Percentiles rank a stretch among this genome's conserved stretches.
Conservation (phyloP, 2,888 invertebrate species). For the Leptinotarsa rubiginosa region DNA sequence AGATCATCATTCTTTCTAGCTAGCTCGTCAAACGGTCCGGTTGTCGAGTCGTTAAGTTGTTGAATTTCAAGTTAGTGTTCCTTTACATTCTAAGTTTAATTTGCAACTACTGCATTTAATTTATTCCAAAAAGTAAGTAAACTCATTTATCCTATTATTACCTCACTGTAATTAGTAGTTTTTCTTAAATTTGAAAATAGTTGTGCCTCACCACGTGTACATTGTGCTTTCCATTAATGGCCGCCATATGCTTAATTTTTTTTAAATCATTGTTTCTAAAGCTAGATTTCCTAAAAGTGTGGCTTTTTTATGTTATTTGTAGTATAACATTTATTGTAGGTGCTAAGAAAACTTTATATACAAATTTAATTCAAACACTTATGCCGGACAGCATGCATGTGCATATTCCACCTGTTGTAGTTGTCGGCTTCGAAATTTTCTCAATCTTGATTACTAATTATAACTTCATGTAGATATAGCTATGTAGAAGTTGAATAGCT, state of each 20-base stretch:
- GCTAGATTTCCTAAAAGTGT: neutral
- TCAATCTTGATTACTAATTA: too few species aligned
- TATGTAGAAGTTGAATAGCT: too few species aligned
- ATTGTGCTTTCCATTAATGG: constrained; percentile 57
- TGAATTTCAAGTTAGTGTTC: constrained; percentile 55
- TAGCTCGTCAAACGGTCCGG: constrained; percentile 63
- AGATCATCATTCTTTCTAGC: constrained; percentile 64
- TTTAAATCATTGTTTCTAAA: neutral
- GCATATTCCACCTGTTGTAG: constrained; percentile 38
- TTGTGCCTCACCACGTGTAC: constrained; percentile 62
- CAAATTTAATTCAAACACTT: neutral
- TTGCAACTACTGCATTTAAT: constrained; percentile 59
- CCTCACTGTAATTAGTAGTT: constrained; percentile 28
- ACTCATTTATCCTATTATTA: constrained; percentile 37
- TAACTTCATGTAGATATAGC: too few species aligned
- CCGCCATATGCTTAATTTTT: constrained; percentile 62
- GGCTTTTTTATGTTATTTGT: neutral
- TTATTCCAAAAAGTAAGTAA: constrained; percentile 60
- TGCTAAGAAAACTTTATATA: neutral
- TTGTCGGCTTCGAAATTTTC: constrained; percentile 10
- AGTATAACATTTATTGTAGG: neutral
- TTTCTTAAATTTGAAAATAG: constrained; percentile 40
- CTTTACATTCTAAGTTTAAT: constrained; percentile 55
- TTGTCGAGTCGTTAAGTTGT: constrained; percentile 61
- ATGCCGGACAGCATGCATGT: constrained; percentile 13